Evolutionary conservation across 2,888 invertebrate genomes (phyloP), one percentile per base, ranked within the genome.

Genomic region (Euzetes globulus): DNA sequence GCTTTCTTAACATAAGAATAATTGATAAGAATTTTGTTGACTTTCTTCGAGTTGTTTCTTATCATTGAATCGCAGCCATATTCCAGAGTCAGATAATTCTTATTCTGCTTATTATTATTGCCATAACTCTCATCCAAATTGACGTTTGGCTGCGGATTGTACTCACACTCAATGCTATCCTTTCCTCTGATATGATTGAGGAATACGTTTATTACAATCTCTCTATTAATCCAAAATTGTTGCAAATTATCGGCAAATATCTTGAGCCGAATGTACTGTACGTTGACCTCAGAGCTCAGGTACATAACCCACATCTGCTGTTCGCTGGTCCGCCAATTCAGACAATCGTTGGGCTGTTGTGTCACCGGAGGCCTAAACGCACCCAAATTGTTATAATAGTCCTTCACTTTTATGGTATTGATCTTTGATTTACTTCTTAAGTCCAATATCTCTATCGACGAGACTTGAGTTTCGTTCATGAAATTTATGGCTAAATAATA

Each of bases 401-500:
- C 13, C 47, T 13, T 45, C 25, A 25, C 1, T 6, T 65, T 2
- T 37, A 47, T 25, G 2, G 41, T 41, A 19, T 2, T 63, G 19
- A 25, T 1, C 19, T 37, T 17, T 15, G 6, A 22, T 7, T 70
- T 22, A 3, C 13, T 41, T 37, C 45, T 45, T 5, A 27, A 15
- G 22, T 6, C 47, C 70, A 47, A 1, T 27, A 70, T 45, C 15
- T 41, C 11, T 1, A 70, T 45, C 1, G 22, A 70, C 25, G 47
- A 25, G 1, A 70, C 3, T 25, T 70, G 1, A 1, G 47, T 70
- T 70, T 41, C 45, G 25, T 70, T 70, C 1, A 15, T 45, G 1
- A 45, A 70, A 70, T 70, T 70, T 25, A 47, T 70, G 5, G 70
- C 70, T 68, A 41, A n/a, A n/a, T n/a, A n/a, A n/a, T n/a, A n/a